phyloP scores from a whole-genome alignment of 2,113 vertebrate species.

The Colossoma macropomum region DNA sequence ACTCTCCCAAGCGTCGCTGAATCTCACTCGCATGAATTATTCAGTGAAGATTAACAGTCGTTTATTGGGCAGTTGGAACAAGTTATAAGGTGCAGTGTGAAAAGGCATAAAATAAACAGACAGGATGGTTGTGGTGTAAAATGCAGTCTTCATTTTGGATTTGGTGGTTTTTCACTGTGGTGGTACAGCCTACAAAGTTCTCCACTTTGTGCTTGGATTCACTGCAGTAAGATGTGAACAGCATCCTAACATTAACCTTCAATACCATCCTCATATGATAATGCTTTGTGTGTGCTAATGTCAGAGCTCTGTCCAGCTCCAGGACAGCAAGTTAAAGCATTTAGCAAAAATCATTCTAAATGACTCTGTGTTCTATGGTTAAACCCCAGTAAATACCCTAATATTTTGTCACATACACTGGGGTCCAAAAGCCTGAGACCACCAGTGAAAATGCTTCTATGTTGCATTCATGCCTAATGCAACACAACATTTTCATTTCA shows the following conservation, averaged over 20 bases:
- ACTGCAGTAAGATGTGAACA: neutral
- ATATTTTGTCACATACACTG: neutral
- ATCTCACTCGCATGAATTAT: conserved; percentile 49
- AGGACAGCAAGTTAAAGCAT: neutral
- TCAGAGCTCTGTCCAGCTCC: neutral
- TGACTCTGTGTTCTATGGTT: neutral
- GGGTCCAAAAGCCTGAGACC: neutral
- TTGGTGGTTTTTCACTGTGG: neutral
- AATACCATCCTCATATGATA: neutral
- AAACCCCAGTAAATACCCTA: neutral
- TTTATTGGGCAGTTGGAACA: conserved; percentile 40
- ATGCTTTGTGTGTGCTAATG: neutral
- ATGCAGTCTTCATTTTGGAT: conserved; percentile 44
- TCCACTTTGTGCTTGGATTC: conserved; percentile 14
- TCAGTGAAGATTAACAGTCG: conserved; percentile 55
- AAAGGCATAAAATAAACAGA: conserved; percentile 51
- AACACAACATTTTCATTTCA: too few relatives aligned
- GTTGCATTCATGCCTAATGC: too few relatives aligned
- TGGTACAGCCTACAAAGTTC: neutral
- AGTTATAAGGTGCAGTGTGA: conserved; percentile 44
- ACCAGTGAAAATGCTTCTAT: too few relatives aligned
- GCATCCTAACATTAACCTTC: neutral
- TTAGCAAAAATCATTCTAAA: too few relatives aligned
- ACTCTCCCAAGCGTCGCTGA: conserved; percentile 49
- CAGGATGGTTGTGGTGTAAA: conserved; percentile 47